Percentiles rank a stretch among this genome's conserved stretches.
These are phyloP conservation scores for Drosophila kuntzei DNA, from an alignment of 2,888 invertebrate genomes.

Conservation along the genomic window DNA sequence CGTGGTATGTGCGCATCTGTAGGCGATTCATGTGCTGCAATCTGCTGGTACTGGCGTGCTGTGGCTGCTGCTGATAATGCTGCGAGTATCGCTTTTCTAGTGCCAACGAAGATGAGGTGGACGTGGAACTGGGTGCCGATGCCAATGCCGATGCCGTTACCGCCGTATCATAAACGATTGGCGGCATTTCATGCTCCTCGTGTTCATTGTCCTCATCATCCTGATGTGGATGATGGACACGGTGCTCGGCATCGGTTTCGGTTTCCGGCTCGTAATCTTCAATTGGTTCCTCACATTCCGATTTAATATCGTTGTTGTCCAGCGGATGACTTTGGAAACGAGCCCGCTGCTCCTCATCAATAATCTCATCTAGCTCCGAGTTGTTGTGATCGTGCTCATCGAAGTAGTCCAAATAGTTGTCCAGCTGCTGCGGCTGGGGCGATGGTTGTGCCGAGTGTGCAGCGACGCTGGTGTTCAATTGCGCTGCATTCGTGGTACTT, in stretches of 20 bases:
- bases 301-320: slow-evolving; percentile 80
- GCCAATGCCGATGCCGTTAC: slow-evolving; percentile 33
- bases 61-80: slow-evolving; percentile 51
- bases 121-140: slow-evolving; percentile 61
- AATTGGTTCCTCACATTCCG: slow-evolving; percentile 79
- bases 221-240: slow-evolving; percentile 40
- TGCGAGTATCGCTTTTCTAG: slow-evolving; percentile 65
- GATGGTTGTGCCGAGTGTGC: slow-evolving; percentile 48
- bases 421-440: slow-evolving; percentile 68
- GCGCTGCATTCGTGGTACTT: slow-evolving; percentile 40
- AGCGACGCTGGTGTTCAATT: slow-evolving; percentile 31
- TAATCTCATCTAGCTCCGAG: slow-evolving; percentile 82
- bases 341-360: slow-evolving; percentile 77
- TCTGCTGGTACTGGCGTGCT: slow-evolving; percentile 49
- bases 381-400: slow-evolving; percentile 81
- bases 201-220: slow-evolving; percentile 71
- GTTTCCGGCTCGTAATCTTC: slow-evolving; percentile 72
- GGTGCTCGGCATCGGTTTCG: slow-evolving; percentile 35
- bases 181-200: slow-evolving; percentile 70
- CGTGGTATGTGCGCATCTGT: slow-evolving; percentile 74
- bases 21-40: slow-evolving; percentile 70
- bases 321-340: slow-evolving; percentile 65
- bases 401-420: slow-evolving; percentile 83
- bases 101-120: slow-evolving; percentile 28
- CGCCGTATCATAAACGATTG: slow-evolving; percentile 40